Conservation (phyloP, 2,888 invertebrate genomes). For the Dasypolia templi region DNA sequence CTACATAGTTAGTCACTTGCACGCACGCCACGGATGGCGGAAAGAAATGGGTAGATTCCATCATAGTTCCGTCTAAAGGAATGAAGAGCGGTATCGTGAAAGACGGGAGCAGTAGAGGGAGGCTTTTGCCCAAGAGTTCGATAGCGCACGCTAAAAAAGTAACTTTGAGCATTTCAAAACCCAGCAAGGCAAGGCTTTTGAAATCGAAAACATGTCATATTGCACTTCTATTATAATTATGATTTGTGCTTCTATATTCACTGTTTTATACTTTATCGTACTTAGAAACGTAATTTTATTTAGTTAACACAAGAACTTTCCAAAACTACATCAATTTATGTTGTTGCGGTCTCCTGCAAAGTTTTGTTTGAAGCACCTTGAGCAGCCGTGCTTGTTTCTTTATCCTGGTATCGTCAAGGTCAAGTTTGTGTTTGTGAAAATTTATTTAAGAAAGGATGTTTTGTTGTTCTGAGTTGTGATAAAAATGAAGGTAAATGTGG, state of each 20-base stretch:
- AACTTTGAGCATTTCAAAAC: too few species aligned
- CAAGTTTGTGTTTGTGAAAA: not conserved
- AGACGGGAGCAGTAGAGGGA: not conserved
- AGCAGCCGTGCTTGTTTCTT: not conserved
- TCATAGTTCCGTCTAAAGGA: too few species aligned
- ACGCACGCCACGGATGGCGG: too few species aligned
- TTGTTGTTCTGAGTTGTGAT: not conserved
- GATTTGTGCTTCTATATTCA: not conserved
- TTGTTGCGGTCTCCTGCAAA: not conserved
- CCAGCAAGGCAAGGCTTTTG: not conserved
- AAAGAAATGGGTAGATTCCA: too few species aligned
- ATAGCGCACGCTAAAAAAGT: not conserved
- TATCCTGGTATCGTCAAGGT: constrained; percentile 13
- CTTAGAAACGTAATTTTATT: not conserved
- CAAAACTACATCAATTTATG: not conserved
- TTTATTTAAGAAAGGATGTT: not conserved
- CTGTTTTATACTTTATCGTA: not conserved
- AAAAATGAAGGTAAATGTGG: not conserved
- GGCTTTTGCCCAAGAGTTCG: too few species aligned
- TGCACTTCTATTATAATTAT: not conserved
- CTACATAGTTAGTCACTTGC: not conserved
- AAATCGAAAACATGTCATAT: not conserved
- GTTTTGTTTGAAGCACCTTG: not conserved
- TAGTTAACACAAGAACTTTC: not conserved
- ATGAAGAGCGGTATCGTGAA: not conserved